Evolutionary conservation across 2,888 invertebrate species (phyloP), one percentile per base, ranked within the genome.

Genomic region (Ischnura elegans): DNA sequence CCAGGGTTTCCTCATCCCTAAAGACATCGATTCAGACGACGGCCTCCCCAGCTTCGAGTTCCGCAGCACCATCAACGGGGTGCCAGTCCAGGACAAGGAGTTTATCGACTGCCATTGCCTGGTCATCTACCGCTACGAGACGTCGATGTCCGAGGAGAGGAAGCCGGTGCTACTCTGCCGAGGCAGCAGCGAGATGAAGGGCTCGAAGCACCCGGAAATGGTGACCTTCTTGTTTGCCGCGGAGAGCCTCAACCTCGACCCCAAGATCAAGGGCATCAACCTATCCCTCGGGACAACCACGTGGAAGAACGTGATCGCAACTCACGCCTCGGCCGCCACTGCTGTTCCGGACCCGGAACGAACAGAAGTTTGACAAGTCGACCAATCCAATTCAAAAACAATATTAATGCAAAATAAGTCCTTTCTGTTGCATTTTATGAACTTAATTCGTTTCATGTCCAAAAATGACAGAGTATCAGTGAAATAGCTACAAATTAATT

Each of bases 191-290:
- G 29, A 36, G 76, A n/a, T 36, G 36, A 76, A 76, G 36, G 76
- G 76, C 13, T 36, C 76, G 76, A 0, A 76, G 76, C 29, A 4
- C 29, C 76, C 76, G 25, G 46, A 86, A 46, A 45, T 4, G 25
- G 86, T 86, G 25, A 25, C 46, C 19, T 86, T 86, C 86, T 46
- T 86, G 45, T 86, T 86, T n/a, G 86, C 86, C 3, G 86, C 86
- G 10, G 45, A 86, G 46, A 46, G 86, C n/a, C 46, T 86, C 46
- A 46, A 86, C 45, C 45, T 86, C 45, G 25, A 43, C 46, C 21
- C 21, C 10, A n/a, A 86, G 46, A 42, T 46, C n/a, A 86, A 86
- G 43, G 86, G 46, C 25, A 46, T 86, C 10, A 86, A 86, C 10
- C 86, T 86, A 25, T 10, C 36, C 13, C 43, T 86, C 19, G 86